Evolutionary conservation across 2,888 invertebrate genomes (phyloP).

Genomic region (Drosophila birchii): DNA sequence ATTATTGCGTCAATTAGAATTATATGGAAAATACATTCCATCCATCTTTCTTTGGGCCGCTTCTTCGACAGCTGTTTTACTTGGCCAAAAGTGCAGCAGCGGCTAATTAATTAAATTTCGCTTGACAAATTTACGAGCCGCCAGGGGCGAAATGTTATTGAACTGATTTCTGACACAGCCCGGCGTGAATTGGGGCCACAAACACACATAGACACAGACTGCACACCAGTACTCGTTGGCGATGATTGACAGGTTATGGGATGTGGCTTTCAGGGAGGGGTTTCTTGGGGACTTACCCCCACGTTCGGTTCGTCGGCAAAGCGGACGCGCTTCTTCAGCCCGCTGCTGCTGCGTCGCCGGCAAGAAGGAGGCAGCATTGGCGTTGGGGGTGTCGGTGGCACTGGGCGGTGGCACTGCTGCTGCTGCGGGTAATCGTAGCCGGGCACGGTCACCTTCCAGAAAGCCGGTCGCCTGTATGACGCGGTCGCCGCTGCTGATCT

Average conservation of each 20-base stretch:
- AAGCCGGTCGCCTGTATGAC: slow-evolving; percentile 80
- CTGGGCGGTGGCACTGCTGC: slow-evolving; percentile 20
- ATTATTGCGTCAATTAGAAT: slow-evolving; percentile 51
- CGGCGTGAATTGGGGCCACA: slow-evolving; percentile 67
- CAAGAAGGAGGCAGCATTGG: slow-evolving; percentile 36
- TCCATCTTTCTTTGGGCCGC: slow-evolving; percentile 19
- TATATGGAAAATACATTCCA: slow-evolving; percentile 26
- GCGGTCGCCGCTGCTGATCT: slow-evolving; percentile 55
- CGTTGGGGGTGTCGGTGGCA: slow-evolving; percentile 19
- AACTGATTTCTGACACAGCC: slow-evolving; percentile 73
- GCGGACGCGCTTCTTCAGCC: slow-evolving; percentile 85
- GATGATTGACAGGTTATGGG: slow-evolving; percentile 66
- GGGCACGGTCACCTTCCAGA: slow-evolving; percentile 80
- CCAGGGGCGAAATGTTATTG: slow-evolving; percentile 73
- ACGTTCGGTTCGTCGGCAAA: slow-evolving; percentile 79
- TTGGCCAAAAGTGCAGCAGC: slow-evolving; percentile 62
- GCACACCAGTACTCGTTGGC: slow-evolving; percentile 2
- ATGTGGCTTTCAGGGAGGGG: slow-evolving; percentile 21
- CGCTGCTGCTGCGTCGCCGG: slow-evolving; percentile 64
- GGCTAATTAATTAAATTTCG: slow-evolving; percentile 72
- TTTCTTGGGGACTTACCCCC: slow-evolving; percentile 61
- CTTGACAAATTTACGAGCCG: slow-evolving; percentile 76
- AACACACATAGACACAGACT: slow-evolving; percentile 16
- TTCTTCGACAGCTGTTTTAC: slow-evolving; percentile 19
- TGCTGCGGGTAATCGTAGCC: slow-evolving; percentile 48